Conservation (phyloP, 2,888 invertebrate genomes). For the Tetrapedia diversipes region DNA sequence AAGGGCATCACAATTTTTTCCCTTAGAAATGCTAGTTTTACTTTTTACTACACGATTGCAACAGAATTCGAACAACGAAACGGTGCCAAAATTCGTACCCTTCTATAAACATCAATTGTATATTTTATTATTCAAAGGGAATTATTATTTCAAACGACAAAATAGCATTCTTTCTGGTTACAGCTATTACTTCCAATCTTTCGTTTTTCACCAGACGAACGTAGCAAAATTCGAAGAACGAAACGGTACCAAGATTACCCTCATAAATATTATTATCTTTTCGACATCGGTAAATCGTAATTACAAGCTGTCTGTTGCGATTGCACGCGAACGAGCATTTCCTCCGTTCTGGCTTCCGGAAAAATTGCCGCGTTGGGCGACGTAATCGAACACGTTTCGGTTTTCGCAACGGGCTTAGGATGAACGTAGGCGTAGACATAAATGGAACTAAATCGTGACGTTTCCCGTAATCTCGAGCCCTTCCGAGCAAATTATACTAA, state of each 20-base stretch:
- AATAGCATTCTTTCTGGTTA: too few relatives aligned
- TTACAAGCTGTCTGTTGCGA: too few relatives aligned
- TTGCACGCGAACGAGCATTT: background rate
- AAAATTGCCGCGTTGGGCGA: background rate
- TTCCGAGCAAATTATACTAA: slow-evolving; percentile 8
- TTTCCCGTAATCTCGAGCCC: slow-evolving; percentile 10
- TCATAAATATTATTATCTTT: too few relatives aligned
- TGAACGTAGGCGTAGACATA: slow-evolving; percentile 24
- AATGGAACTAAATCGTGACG: slow-evolving; percentile 24
- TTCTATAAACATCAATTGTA: too few relatives aligned
- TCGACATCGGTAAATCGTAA: too few relatives aligned
- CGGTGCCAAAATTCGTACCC: background rate
- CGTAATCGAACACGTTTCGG: slow-evolving; percentile 3
- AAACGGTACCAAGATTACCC: background rate
- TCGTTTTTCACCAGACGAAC: too few relatives aligned
- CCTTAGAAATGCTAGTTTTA: too few relatives aligned
- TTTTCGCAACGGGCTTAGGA: slow-evolving; percentile 23
- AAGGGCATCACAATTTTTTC: too few relatives aligned
- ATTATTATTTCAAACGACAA: too few relatives aligned
- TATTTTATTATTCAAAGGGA: too few relatives aligned
- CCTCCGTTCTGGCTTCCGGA: slow-evolving; percentile 40
- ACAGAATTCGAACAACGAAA: slow-evolving; percentile 8
- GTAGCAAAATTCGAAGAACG: slow-evolving; percentile 12
- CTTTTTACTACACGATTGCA: background rate
- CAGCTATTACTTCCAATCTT: too few relatives aligned